Conservation (phyloP, 2,888 invertebrate genomes). For the Parnassius mnemosyne region DNA sequence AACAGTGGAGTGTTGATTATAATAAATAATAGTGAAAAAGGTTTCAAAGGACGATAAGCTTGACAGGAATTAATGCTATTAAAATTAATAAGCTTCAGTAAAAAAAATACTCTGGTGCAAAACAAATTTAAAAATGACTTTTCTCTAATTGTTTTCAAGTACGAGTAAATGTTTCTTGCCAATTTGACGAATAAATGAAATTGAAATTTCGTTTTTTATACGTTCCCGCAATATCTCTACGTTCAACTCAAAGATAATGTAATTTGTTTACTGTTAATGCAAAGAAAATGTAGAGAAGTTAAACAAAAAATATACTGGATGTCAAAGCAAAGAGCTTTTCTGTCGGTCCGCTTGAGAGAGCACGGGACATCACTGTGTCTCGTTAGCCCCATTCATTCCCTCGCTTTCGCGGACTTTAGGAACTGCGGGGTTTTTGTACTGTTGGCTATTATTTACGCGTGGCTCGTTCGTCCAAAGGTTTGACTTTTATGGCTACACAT, state of each 20-base stretch:
- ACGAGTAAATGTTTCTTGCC: no score
- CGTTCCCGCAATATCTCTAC: constrained; percentile 1
- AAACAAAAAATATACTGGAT: constrained; percentile 44
- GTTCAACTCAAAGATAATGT: constrained; percentile 14
- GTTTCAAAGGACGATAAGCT: no score
- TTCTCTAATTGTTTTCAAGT: no score
- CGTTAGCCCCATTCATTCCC: constrained; percentile 63
- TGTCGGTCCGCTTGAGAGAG: constrained; percentile 42
- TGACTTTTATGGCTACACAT: constrained; percentile 32
- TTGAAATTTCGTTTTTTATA: constrained; percentile 3
- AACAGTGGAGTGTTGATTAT: no score
- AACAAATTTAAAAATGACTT: no score
- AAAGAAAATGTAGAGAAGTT: constrained; percentile 38
- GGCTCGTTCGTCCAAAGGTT: constrained; percentile 34
- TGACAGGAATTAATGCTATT: no score
- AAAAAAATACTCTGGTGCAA: no score
- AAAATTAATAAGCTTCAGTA: no score
- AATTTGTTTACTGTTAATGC: constrained; percentile 24
- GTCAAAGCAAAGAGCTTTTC: constrained; percentile 41
- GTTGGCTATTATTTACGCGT: constrained; percentile 42
- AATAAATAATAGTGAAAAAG: no score
- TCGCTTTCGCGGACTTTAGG: constrained; percentile 46
- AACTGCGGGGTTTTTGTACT: constrained; percentile 46
- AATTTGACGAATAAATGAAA: background rate
- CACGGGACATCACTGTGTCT: constrained; percentile 49